These are phyloP conservation scores for Montipora capitata DNA, from an alignment of 92 coral and sea anemone genomes.

Conservation along the genomic window DNA sequence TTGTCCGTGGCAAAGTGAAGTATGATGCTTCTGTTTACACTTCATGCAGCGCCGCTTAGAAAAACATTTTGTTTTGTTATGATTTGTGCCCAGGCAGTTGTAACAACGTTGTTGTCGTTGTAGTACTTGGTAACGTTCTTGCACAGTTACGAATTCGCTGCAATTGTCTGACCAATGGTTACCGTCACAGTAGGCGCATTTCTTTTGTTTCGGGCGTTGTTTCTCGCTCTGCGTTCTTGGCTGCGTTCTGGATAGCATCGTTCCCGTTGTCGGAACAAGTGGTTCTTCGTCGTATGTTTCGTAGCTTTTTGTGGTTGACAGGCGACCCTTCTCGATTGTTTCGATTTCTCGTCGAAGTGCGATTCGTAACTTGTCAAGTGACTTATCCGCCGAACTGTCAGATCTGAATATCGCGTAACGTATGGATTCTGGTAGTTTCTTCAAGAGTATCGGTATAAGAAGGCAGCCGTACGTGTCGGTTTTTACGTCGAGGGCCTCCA, in stretches of 20 bases:
- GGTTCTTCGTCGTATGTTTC: slow-evolving; percentile 9
- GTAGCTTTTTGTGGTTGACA: slow-evolving; percentile 2
- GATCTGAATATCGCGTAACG: slow-evolving; percentile 5
- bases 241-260: slow-evolving; percentile 24
- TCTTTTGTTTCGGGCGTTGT: slow-evolving; percentile 1
- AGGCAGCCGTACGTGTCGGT: slow-evolving; percentile 67
- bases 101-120: slow-evolving; percentile 38
- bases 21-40: slow-evolving; percentile 61
- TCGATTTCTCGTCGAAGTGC: slow-evolving; percentile 37
- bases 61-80: slow-evolving; percentile 24
- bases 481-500: slow-evolving; percentile 65
- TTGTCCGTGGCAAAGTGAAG: not conserved
- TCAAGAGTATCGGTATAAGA: slow-evolving; percentile 56
- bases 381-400: slow-evolving; percentile 42
- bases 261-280: slow-evolving; percentile 35
- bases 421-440: slow-evolving; percentile 58
- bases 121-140: slow-evolving; percentile 9
- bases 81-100: slow-evolving; percentile 53
- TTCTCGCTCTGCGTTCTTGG: not conserved
- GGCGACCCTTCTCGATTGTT: slow-evolving; percentile 39
- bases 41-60: slow-evolving; percentile 52
- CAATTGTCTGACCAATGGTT: not conserved
- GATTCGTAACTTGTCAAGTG: slow-evolving; percentile 35
- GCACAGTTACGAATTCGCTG: too few species aligned
- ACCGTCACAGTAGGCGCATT: slow-evolving; percentile 29